Base-by-base conservation (phyloP, 2,888 invertebrate species). In the Macaria notata region DNA sequence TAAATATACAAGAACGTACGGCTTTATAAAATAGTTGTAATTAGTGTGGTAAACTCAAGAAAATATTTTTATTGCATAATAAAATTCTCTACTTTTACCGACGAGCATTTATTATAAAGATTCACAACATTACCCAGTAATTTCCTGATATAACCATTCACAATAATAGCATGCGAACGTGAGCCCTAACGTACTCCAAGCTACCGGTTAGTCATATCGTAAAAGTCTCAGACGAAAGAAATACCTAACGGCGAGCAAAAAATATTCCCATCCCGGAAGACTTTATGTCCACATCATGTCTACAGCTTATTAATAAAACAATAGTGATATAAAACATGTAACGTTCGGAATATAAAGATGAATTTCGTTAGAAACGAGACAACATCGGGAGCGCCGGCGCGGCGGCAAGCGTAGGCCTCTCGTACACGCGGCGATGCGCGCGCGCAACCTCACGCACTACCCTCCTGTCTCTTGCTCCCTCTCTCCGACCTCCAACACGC, bases 361-460 rank as follows among this genome's bases (percentile, higher is more conserved):
- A 57, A 54, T 62, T 68, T 69, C 62, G 65, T 65, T 61, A 65
- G 60, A 68, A 68, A 56, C 41, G 65, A 65, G 57, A 65, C 65
- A 68, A 67, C 56, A 68, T 71, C 63, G 61, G 62, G 66, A 61
- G 65, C 63, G 47, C 55, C 42, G 48, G 47, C 48, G 51, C 39
- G 52, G 29, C 41, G 41, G 41, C n/a, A 9, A 5, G 8, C 48
- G 8, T 53, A 36, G 38, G 42, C 31, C 45, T 30, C 44, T n/a
- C 19, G 41, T 41, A 29, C 36, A n/a, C 9, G 19, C 33, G 36
- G 9, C 31, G 39, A 60, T 57, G 48, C 59, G 66, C 59, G 65
- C 64, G 70, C 71, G 74, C 71, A 73, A 65, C 66, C 59, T 58
- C 51, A 50, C 62, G 72, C 66, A 46, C 61, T 44, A 50, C 42